Evolutionary conservation across 2,113 vertebrate genomes (phyloP), one percentile per base, ranked within the genome.

Genomic region (Loxodonta africana): DNA sequence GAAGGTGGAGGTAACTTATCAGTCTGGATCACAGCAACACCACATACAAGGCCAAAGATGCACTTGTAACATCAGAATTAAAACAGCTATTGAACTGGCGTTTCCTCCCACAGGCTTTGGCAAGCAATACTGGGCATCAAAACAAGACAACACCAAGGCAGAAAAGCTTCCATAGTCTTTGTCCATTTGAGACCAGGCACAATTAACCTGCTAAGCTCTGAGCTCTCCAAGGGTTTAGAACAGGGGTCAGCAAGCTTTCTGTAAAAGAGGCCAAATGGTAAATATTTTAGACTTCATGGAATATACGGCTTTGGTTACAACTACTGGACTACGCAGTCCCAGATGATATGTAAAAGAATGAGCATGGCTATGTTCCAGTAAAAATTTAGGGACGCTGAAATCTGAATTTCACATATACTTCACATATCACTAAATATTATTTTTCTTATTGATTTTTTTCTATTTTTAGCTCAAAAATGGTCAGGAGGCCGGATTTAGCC

Each of bases 401-500:
- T 90, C 15, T 62, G 53, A 77, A 83, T 63, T 95, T 85, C 11
- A 18, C 82, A 7, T 60, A 41, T 48, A 73, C 77, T 67, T 84
- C 14, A 88, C 44, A 21, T 53, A 74, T 60, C 23, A 33, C 51
- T 76, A 76, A 86, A 21, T 53, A 30, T 15, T 83, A 48, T 48
- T 89, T 65, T 28, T 17, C 65, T n/a, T 41, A 37, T 37, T n/a
- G 1, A 83, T 57, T 44, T 30, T 33, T 51, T 15, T 20, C 26
- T 11, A 78, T n/a, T 89, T 80, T 95, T 82, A 74, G 73, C 77
- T 90, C 17, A 89, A 77, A 91, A 89, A 30, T 30, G 41, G 57
- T 7, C 26, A 44, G 30, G 20, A 25, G 44, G 53, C 26, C 1
- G 0, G 2, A 69, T 30, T 12, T 23, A n/a, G 23, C 8, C 37